Evolutionary conservation across 2,113 vertebrate species (phyloP).

Genomic region (Agapornis roseicollis): DNA sequence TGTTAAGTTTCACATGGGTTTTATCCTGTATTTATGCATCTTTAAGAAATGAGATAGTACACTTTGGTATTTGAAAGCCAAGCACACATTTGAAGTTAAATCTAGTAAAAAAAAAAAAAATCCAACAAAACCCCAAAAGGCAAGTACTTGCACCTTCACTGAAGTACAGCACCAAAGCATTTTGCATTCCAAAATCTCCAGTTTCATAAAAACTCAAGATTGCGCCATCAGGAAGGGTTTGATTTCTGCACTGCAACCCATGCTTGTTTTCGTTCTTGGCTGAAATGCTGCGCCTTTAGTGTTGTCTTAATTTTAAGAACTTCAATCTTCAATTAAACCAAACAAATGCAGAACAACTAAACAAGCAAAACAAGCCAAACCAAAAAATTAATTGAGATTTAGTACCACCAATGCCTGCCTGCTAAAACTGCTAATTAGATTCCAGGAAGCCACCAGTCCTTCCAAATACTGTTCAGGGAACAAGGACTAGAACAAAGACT

Average conservation of each 20-base stretch:
- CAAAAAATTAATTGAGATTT: neutral
- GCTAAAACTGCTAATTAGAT: neutral
- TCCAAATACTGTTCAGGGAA: neutral
- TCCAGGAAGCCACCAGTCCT: neutral
- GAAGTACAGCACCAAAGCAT: neutral
- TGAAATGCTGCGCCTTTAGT: neutral
- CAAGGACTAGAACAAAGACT: neutral
- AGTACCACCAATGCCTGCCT: neutral
- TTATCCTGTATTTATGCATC: neutral
- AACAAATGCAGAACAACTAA: neutral
- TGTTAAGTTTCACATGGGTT: neutral
- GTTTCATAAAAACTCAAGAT: neutral
- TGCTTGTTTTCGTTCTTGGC: neutral
- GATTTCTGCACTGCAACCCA: neutral
- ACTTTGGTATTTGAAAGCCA: neutral
- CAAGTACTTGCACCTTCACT: neutral
- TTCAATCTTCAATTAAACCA: neutral
- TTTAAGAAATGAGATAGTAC: neutral
- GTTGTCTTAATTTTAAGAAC: neutral
- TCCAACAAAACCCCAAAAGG: neutral
- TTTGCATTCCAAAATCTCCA: neutral
- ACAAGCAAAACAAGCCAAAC: neutral
- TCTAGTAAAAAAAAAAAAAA: neutral
- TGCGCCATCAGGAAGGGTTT: neutral
- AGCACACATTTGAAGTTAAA: neutral